Conservation (phyloP, 1,140 invertebrate genomes). For the Philotrypesis tridentata region DNA sequence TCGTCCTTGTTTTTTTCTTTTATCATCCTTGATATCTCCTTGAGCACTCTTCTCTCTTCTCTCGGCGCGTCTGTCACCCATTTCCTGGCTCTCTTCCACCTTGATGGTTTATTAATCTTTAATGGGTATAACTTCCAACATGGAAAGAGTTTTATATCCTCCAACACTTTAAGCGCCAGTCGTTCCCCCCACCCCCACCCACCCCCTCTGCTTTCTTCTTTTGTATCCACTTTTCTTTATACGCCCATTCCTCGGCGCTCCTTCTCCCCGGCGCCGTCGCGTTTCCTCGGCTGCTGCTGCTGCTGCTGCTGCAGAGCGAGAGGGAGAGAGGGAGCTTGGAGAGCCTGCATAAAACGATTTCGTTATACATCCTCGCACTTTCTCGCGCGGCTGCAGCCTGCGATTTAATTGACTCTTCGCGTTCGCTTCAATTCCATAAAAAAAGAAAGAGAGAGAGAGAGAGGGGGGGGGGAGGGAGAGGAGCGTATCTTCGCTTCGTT, state of each 20-base stretch:
- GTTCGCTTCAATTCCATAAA: constrained; percentile 8
- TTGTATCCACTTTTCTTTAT: constrained; percentile 29
- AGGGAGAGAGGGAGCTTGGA: not conserved
- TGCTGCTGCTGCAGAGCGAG: no score
- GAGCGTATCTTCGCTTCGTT: not conserved
- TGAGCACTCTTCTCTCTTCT: constrained; percentile 30
- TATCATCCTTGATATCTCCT: not conserved
- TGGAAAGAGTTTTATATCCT: constrained; percentile 66
- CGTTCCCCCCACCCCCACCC: no score
- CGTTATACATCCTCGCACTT: constrained; percentile 32
- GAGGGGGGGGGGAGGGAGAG: no score
- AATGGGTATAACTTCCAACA: constrained; percentile 67
- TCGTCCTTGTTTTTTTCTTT: not conserved
- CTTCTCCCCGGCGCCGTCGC: not conserved
- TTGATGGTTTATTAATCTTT: constrained; percentile 69
- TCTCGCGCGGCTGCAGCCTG: not conserved
- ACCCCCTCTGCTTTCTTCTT: constrained; percentile 33
- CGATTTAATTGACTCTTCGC: constrained; percentile 33
- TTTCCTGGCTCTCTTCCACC: constrained; percentile 62
- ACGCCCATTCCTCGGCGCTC: no score
- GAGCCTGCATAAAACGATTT: constrained; percentile 55
- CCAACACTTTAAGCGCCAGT: constrained; percentile 59
- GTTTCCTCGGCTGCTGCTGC: no score
- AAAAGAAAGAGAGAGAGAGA: no score
- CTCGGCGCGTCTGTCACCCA: constrained; percentile 49